Evolutionary conservation across 37 sponge, comb jelly and placozoan species (phyloP).

Genomic region (Dysidea cf. avara): DNA sequence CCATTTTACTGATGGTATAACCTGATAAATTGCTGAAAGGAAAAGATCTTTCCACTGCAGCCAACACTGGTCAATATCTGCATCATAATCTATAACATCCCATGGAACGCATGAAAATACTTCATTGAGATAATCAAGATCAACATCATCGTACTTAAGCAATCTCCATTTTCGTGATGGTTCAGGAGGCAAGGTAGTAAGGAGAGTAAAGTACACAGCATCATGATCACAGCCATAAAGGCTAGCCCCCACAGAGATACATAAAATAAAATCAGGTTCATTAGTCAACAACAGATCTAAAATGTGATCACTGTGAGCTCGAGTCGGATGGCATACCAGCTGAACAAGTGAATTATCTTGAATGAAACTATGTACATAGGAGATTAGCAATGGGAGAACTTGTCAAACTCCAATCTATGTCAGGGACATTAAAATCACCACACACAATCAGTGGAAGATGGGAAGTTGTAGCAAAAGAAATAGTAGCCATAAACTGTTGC

Average conservation of each 20-base stretch:
- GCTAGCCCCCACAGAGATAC: neutral
- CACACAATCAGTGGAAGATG: conserved; percentile 10
- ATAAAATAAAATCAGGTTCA: neutral
- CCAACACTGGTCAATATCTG: too few species aligned
- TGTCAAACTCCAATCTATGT: neutral
- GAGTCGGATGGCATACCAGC: neutral
- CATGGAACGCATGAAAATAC: too few species aligned
- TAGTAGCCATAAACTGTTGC: neutral
- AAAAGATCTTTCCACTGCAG: too few species aligned
- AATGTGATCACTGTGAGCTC: neutral
- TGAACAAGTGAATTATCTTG: neutral
- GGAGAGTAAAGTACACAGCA: conserved; percentile 3
- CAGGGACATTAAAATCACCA: conserved; percentile 31
- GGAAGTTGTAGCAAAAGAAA: neutral
- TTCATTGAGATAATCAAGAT: too few species aligned
- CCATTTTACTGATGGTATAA: too few species aligned
- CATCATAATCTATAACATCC: too few species aligned
- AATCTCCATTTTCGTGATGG: too few species aligned
- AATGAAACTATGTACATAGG: neutral
- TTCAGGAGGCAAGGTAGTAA: too few species aligned
- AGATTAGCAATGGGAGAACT: neutral
- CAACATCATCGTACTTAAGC: too few species aligned
- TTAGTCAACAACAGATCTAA: conserved; percentile 6
- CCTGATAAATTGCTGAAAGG: too few species aligned
- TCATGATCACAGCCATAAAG: conserved; percentile 17